Evolutionary conservation across 2,797 vertebrate genomes (phyloP), one percentile per base, ranked within the genome.

Genomic region (Gambusia yucatana): DNA sequence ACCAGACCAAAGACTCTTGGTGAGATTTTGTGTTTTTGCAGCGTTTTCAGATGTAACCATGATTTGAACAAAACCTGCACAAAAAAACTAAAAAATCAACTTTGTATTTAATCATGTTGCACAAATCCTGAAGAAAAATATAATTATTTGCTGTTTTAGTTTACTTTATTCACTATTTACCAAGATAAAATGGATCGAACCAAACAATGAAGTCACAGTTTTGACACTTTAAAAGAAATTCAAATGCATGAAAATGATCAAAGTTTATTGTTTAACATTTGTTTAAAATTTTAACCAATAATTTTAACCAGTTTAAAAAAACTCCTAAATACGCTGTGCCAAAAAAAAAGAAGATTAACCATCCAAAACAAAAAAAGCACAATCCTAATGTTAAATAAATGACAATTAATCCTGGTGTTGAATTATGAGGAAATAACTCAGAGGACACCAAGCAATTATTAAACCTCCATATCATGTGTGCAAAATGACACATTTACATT

Each of bases 401-500:
- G 43, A 81, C 77, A 88, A 91, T 89, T 92, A 89, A 91, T 91
- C 83, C 80, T 74, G 73, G 82, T 28, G 43, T n/a, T 84, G 67
- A 88, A 81, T 90, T 89, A 88, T 86, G 77, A 82, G 86, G 76
- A 89, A 93, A 94, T 86, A 87, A 88, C 79, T 69, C 80, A 82
- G 63, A 78, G 80, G 83, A 88, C 87, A 93, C 80, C 84, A 77
- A 79, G 79, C 89, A 88, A 89, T 90, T 90, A 92, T 91, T 88
- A 86, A 82, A 82, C 86, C 77, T 90, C 82, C 81, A 77, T 93
- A 93, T 93, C 89, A 93, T 91, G 73, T 73, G 22, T 92, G 90
- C 67, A 86, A 82, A 93, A 92, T 93, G 65, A 86, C 78, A 93
- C 90, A 94, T 93, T 94, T 92, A 90, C 84, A 93, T 92, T 94